Evolutionary conservation across 2,888 invertebrate species (phyloP).

Genomic region (Zonitis immaculata): DNA sequence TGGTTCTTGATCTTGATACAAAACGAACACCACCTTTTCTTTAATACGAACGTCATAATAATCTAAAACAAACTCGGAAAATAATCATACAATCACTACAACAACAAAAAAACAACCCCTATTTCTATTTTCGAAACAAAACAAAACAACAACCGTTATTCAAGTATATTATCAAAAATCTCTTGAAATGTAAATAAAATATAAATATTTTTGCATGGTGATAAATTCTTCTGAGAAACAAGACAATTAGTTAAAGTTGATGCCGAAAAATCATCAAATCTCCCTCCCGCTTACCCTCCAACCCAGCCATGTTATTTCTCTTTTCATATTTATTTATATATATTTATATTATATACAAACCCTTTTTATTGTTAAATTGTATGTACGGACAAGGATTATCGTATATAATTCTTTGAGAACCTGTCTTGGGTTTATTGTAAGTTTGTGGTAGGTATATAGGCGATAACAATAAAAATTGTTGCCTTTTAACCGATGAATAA

Average conservation of each 20-base stretch:
- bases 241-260: background rate
- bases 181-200: background rate
- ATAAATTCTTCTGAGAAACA: background rate
- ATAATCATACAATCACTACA: background rate
- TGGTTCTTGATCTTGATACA: slow-evolving; percentile 40
- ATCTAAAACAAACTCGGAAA: background rate
- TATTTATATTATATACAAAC: background rate
- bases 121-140: background rate
- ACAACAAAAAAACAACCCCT: background rate
- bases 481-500: background rate
- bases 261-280: background rate
- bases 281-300: background rate
- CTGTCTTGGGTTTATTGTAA: background rate
- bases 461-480: background rate
- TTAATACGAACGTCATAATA: background rate
- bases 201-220: background rate
- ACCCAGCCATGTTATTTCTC: background rate
- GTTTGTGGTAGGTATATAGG: background rate
- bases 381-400: background rate
- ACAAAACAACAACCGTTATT: background rate
- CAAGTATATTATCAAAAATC: background rate
- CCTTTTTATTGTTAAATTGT: background rate
- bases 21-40: background rate
- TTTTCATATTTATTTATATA: too few relatives aligned
- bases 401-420: background rate